phyloP scores from a whole-genome alignment of 2,797 vertebrate species.

The Enteromius radiatus region DNA sequence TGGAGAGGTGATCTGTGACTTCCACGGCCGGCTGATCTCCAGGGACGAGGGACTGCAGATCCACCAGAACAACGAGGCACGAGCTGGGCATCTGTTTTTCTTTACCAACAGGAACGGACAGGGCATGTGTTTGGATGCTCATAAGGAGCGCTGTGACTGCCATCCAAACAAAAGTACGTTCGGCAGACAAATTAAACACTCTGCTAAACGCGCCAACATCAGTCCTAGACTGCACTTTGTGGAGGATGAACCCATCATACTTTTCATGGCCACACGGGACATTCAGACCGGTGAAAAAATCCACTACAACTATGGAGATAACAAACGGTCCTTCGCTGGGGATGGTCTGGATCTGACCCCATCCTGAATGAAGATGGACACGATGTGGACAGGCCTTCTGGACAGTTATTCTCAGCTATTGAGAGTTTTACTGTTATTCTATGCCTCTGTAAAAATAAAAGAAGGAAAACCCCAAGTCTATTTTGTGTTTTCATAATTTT shows the following conservation, averaged over 20 bases:
- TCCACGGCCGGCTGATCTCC: constrained; percentile 8
- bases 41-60: background rate
- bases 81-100: background rate
- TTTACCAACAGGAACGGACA: background rate
- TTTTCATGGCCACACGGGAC: background rate
- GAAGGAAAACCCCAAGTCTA: background rate
- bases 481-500: background rate
- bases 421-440: background rate
- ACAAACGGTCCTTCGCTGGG: background rate
- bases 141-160: background rate
- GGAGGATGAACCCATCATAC: background rate
- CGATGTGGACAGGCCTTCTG: background rate
- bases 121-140: background rate
- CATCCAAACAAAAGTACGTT: background rate
- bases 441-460: background rate
- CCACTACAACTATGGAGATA: background rate
- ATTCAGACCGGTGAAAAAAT: background rate
- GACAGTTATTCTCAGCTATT: no score
- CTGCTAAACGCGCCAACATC: background rate
- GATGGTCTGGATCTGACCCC: background rate
- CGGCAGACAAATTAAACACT: constrained; percentile 4
- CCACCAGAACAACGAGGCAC: background rate
- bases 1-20: constrained; percentile 31
- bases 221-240: background rate
- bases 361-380: background rate